Conservation (phyloP, 2,888 invertebrate genomes). For the Venusia cambrica region DNA sequence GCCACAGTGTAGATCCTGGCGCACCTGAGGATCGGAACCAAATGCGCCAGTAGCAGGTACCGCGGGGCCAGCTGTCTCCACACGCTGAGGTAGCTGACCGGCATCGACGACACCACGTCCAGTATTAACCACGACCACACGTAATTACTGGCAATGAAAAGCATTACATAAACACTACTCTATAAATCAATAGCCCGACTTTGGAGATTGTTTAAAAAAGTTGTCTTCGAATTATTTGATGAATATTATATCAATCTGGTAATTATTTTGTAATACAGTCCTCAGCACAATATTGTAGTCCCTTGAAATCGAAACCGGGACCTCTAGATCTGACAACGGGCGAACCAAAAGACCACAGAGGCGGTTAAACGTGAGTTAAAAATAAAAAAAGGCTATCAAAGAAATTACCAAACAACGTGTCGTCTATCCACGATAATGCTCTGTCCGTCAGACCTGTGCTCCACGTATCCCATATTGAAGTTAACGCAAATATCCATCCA, state of each 20-base stretch:
- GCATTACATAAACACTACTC: not conserved
- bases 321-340: conserved; percentile 44
- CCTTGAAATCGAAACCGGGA: too few species aligned
- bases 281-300: too few species aligned
- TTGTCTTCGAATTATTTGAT: too few species aligned
- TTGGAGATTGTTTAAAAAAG: too few species aligned
- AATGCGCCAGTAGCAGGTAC: conserved; percentile 37
- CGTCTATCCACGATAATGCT: conserved; percentile 42
- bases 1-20: conserved; percentile 34
- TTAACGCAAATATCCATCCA: conserved; percentile 49
- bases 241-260: too few species aligned
- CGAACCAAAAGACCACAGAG: conserved; percentile 1
- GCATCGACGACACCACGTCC: conserved; percentile 45
- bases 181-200: too few species aligned
- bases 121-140: conserved; percentile 39
- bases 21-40: conserved; percentile 36
- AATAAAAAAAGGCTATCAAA: not conserved
- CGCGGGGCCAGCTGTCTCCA: conserved; percentile 12
- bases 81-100: conserved; percentile 38
- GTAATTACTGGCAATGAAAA: conserved; percentile 40
- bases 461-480: conserved; percentile 52
- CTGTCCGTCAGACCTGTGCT: conserved; percentile 21
- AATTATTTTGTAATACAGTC: too few species aligned
- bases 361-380: not conserved
- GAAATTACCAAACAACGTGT: conserved; percentile 39